These are phyloP conservation scores for Megalurothrips usitatus DNA, from an alignment of 2,888 invertebrate species.

Conservation along the genomic window DNA sequence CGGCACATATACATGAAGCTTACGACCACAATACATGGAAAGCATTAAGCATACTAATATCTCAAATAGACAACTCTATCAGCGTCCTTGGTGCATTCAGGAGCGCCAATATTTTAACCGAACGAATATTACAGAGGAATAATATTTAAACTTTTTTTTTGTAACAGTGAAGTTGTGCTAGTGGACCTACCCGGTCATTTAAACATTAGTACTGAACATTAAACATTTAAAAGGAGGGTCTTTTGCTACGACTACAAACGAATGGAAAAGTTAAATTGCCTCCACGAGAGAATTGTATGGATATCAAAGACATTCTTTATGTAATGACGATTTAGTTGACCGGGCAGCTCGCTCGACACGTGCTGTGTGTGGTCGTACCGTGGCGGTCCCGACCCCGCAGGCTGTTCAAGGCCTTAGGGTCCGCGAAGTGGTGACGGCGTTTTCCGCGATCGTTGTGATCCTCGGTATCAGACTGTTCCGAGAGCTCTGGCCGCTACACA, in stretches of 20 bases:
- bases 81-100: slow-evolving; percentile 12
- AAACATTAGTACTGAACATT: not conserved
- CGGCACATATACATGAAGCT: not conserved
- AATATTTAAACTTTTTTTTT: not conserved
- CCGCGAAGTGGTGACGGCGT: slow-evolving; percentile 8
- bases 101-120: not conserved
- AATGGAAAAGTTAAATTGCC: not conserved
- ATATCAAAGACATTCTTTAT: not conserved
- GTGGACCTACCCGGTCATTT: not conserved
- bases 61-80: not conserved
- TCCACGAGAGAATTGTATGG: not conserved
- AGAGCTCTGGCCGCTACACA: not conserved
- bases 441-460: not conserved
- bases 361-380: not conserved
- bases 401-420: not conserved
- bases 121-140: not conserved
- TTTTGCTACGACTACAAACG: too few relatives aligned
- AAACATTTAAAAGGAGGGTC: too few relatives aligned
- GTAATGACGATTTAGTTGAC: not conserved
- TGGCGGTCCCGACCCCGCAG: not conserved
- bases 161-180: not conserved
- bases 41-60: not conserved
- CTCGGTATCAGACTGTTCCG: slow-evolving; percentile 17
- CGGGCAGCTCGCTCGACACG: not conserved
- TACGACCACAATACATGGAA: not conserved